Base-by-base conservation (phyloP, 2,797 vertebrate genomes). In the Galagoides demidoff region DNA sequence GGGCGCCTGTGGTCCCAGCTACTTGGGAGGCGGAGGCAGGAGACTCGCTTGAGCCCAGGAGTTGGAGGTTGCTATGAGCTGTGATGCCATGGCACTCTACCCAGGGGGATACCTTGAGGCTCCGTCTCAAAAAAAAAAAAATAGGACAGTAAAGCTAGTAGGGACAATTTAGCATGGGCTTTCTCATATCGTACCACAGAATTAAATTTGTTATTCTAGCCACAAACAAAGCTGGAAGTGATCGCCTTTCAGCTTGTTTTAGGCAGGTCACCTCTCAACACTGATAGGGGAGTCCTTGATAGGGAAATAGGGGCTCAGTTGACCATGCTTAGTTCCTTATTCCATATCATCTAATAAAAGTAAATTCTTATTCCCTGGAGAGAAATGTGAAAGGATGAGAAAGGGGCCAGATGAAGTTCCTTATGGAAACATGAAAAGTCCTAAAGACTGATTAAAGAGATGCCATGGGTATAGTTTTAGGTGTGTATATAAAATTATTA, bases 331-430 rank as follows among this genome's bases (percentile, higher is more conserved):
- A 66, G 29, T 89, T 78, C 14, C n/a, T 87, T 84, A 57, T 74
- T 89, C 52, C 23, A 23, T 31, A 92, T 19, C 78, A 66, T 64
- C 49, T 8, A 87, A 0, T 84, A 49, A 77, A 7, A 66, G 76
- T 79, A 90, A 66, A 82, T 73, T 95, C 68, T 92, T 13, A 74
- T 82, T 88, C 14, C 14, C n/a, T 74, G 14, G 27, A 31, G 20
- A 86, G 37, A 45, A 91, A 66, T 70, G 77, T 86, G 71, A 79
- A 84, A 76, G 17, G 13, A 93, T 93, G n/a, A 31, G 20, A 84
- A 63, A 90, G 12, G 61, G 34, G 27, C 57, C n/a, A 84, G 34
- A 19, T 11, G 84, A n/a, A 92, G 31, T 85, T 37, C 59, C 5
- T 70, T 39, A 49, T 27, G 27, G 70, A 73, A 83, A 68, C 45